A percentile compares a stretch with the other conserved stretches of the same genome.
Evolutionary conservation across 2,113 vertebrate species (phyloP).

Genomic region (Aptenodytes patagonicus): DNA sequence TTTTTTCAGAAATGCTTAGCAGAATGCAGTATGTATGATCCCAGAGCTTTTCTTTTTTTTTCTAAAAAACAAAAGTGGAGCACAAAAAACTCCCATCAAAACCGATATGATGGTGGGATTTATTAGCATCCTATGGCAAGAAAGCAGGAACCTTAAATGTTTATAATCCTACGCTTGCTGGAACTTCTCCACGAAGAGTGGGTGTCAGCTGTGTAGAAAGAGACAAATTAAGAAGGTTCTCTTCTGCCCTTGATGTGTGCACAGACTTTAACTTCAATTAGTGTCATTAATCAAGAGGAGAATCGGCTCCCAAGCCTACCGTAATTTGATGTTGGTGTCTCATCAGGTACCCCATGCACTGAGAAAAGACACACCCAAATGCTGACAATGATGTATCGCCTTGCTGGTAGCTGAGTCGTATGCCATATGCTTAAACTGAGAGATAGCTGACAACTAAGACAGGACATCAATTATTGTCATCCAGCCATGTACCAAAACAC

Average conservation of each 20-base stretch:
- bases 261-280: conserved; percentile 47
- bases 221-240: conserved; percentile 22
- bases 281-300: conserved; percentile 49
- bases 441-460: conserved; percentile 19
- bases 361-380: background rate
- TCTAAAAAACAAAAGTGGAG: background rate
- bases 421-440: conserved; percentile 33
- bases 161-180: background rate
- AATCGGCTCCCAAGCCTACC: background rate
- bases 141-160: background rate
- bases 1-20: background rate
- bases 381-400: background rate
- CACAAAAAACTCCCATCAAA: background rate
- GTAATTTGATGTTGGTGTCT: background rate
- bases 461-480: conserved; percentile 46
- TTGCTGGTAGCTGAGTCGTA: background rate
- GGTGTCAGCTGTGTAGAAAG: background rate
- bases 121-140: background rate
- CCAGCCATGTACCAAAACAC: background rate
- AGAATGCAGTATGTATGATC: background rate
- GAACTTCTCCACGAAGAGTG: background rate
- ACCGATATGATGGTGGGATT: background rate
- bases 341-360: background rate
- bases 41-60: background rate
- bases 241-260: background rate